Conservation (phyloP, 2,888 invertebrate species). For the Crossocerus cetratus region DNA sequence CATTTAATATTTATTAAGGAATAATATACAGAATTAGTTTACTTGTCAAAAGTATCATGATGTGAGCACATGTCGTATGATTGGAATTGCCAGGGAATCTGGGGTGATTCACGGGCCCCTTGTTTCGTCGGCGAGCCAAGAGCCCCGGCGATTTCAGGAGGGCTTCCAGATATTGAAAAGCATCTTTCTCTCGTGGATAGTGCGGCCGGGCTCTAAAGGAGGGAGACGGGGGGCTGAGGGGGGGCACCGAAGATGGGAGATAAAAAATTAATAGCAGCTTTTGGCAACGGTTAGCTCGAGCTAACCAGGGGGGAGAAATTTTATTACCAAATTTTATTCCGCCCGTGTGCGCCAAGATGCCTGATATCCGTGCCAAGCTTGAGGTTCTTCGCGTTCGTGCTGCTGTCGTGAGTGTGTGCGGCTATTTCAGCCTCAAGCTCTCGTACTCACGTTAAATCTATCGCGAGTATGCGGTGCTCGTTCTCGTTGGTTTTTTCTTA, state of each 20-base stretch:
- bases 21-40: too few relatives aligned
- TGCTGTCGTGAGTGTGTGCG: too few relatives aligned
- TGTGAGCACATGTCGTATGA: too few relatives aligned
- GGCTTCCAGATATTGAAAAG: conserved; percentile 55
- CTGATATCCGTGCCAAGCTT: conserved; percentile 53
- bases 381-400: not conserved
- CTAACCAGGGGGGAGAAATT: conserved; percentile 76
- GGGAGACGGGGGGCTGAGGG: conserved; percentile 10
- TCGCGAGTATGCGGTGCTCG: too few relatives aligned
- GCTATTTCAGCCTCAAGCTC: too few relatives aligned
- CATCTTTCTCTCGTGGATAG: conserved; percentile 29
- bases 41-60: too few relatives aligned
- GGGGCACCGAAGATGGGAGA: conserved; percentile 67
- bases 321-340: conserved; percentile 75
- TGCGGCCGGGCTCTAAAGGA: not conserved
- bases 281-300: conserved; percentile 66
- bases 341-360: conserved; percentile 63
- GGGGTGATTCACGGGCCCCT: not conserved
- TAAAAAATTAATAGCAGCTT: conserved; percentile 77
- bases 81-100: too few relatives aligned
- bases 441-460: too few relatives aligned
- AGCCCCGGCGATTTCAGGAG: conserved; percentile 45
- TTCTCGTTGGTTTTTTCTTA: too few relatives aligned
- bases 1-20: too few relatives aligned
- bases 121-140: conserved; percentile 24